These are phyloP conservation scores for Tromatobia lineatoria DNA, from an alignment of 2,888 invertebrate genomes.

Conservation along the genomic window DNA sequence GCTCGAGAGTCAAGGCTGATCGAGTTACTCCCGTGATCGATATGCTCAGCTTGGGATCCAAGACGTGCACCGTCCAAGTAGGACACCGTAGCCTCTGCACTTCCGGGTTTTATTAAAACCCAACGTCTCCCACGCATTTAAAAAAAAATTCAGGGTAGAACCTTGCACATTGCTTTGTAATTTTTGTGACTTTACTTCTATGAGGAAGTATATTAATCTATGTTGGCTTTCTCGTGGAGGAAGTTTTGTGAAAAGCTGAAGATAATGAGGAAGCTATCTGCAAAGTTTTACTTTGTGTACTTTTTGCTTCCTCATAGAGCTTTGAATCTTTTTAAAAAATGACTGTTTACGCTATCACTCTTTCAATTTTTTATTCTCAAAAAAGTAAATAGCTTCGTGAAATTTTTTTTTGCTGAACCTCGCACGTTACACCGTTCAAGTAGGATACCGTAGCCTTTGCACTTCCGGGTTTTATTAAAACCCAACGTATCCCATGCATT, in stretches of 20 bases:
- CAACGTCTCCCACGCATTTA: constrained; percentile 1
- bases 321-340: too few species aligned
- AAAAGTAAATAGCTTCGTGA: too few species aligned
- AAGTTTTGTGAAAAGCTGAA: too few species aligned
- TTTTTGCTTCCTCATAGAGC: too few species aligned
- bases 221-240: too few species aligned
- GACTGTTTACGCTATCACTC: too few species aligned
- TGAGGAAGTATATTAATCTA: too few species aligned
- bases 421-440: constrained; percentile 43
- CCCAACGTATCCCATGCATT: constrained; percentile 5
- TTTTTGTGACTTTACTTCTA: too few species aligned
- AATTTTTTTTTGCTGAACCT: too few species aligned
- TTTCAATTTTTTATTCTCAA: too few species aligned
- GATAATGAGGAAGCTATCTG: too few species aligned
- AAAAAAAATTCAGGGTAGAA: background rate
- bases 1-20: constrained; percentile 71
- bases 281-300: too few species aligned
- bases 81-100: constrained; percentile 40
- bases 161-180: background rate
- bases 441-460: constrained; percentile 41
- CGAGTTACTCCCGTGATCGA: constrained; percentile 74
- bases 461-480: constrained; percentile 55
- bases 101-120: constrained; percentile 54
- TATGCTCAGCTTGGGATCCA: constrained; percentile 69
- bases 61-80: constrained; percentile 62